These are phyloP conservation scores for Hipparchia sbordonii DNA, from an alignment of 2,888 invertebrate genomes.

Conservation along the genomic window DNA sequence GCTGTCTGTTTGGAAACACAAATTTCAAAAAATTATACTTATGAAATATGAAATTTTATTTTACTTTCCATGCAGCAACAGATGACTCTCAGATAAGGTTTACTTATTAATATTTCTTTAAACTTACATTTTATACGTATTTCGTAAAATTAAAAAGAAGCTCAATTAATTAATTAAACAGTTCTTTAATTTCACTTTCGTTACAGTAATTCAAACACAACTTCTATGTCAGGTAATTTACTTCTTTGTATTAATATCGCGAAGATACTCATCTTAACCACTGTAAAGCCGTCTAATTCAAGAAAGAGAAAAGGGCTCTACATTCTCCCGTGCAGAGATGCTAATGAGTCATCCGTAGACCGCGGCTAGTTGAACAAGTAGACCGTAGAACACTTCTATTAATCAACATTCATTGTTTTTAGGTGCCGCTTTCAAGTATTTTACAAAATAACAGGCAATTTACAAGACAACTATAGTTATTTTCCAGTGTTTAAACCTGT, in stretches of 20 bases:
- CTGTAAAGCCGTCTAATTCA: slow-evolving; percentile 13
- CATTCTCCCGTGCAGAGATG: slow-evolving; percentile 42
- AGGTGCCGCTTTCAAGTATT: slow-evolving; percentile 29
- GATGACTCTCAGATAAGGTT: too few species aligned
- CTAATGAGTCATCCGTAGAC: slow-evolving; percentile 61
- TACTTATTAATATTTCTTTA: too few species aligned
- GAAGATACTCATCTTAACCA: slow-evolving; percentile 7
- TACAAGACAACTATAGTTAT: slow-evolving; percentile 10
- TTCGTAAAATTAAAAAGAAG: neutral
- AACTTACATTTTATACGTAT: neutral
- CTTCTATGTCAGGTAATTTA: slow-evolving; percentile 4
- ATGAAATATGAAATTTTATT: too few species aligned
- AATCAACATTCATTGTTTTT: slow-evolving; percentile 65
- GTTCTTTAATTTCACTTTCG: slow-evolving; percentile 6
- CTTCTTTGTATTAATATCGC: slow-evolving; percentile 5
- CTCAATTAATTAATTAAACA: neutral
- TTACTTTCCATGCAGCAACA: too few species aligned
- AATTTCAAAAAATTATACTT: too few species aligned
- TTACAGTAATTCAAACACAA: neutral
- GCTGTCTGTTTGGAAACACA: too few species aligned
- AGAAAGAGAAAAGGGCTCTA: slow-evolving; percentile 35
- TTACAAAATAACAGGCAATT: slow-evolving; percentile 18
- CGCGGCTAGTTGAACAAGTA: slow-evolving; percentile 69
- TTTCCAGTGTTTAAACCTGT: slow-evolving; percentile 14
- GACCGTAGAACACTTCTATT: slow-evolving; percentile 59